Evolutionary conservation across 2,797 vertebrate genomes (phyloP).

Genomic region (Rhinatrema bivittatum): DNA sequence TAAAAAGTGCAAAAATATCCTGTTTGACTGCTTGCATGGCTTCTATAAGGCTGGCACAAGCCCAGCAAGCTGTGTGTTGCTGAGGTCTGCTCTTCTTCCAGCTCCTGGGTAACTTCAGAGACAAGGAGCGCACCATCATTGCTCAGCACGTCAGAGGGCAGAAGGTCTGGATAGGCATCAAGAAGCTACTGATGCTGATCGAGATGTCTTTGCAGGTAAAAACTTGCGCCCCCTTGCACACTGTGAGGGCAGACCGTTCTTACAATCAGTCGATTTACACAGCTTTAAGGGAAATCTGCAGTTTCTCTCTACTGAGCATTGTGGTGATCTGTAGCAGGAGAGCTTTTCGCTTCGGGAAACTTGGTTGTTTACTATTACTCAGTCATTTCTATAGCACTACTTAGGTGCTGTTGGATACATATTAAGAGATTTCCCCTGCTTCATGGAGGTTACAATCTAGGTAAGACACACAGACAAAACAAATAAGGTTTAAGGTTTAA

Average conservation of each 20-base stretch:
- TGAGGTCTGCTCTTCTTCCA: slow-evolving; percentile 40
- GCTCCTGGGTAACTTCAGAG: slow-evolving; percentile 87
- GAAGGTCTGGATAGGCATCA: slow-evolving; percentile 84
- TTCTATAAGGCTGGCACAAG: too few species aligned
- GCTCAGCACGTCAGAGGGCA: slow-evolving; percentile 70
- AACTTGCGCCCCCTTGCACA: background rate
- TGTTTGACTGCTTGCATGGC: too few species aligned
- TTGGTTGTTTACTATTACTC: too few species aligned
- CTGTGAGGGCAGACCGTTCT: background rate
- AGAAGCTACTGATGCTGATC: slow-evolving; percentile 93
- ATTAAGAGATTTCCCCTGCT: too few species aligned
- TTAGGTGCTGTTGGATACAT: too few species aligned
- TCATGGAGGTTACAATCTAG: too few species aligned
- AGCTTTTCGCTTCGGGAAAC: slow-evolving; percentile 4
- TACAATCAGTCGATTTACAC: background rate
- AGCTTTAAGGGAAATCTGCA: background rate
- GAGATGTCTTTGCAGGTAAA: slow-evolving; percentile 92
- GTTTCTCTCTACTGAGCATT: slow-evolving; percentile 6
- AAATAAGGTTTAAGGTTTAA: too few species aligned
- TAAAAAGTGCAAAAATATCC: too few species aligned
- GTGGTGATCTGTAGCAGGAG: slow-evolving; percentile 2
- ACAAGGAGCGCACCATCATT: slow-evolving; percentile 75
- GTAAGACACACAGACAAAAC: too few species aligned
- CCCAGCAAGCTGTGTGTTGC: too few species aligned
- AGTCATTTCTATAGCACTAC: too few species aligned